These are phyloP conservation scores for Heterodera carotae DNA, from an alignment of 1,140 invertebrate genomes.

Conservation along the genomic window DNA sequence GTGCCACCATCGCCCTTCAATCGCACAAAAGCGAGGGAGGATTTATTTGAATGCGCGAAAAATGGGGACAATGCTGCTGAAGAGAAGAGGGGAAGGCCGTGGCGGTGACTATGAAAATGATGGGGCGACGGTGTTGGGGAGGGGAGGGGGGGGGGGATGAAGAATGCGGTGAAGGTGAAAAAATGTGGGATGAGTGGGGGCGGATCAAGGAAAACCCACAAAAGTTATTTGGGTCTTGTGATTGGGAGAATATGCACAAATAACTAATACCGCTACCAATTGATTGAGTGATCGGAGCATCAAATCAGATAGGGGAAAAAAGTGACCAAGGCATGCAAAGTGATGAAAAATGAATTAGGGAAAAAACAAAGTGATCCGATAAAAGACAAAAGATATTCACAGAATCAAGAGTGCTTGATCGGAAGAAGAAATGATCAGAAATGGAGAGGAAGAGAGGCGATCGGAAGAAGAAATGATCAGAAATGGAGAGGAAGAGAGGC, in stretches of 20 bases:
- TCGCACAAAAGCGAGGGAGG: constrained; percentile 5
- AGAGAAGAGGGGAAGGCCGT: not conserved
- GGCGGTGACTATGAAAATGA: not conserved
- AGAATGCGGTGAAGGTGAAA: not conserved
- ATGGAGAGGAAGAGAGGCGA: not conserved
- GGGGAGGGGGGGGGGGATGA: not conserved
- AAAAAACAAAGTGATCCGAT: not conserved
- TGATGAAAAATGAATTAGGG: not conserved
- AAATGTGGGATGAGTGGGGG: not conserved
- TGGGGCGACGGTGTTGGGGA: not conserved
- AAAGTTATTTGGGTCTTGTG: not conserved
- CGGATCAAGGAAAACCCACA: not conserved
- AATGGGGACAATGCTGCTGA: not conserved
- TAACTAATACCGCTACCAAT: too few relatives aligned
- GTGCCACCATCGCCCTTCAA: not conserved
- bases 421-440: not conserved
- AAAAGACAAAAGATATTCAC: too few relatives aligned
- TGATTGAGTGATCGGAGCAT: too few relatives aligned
- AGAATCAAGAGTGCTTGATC: too few relatives aligned
- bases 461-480: not conserved
- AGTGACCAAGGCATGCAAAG: not conserved
- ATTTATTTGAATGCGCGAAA: constrained; percentile 18
- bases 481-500: not conserved
- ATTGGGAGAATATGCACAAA: not conserved
- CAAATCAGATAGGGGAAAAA: not conserved